A percentile compares a stretch with the other conserved stretches of the same genome.
Evolutionary conservation across 2,113 vertebrate species (phyloP).

Genomic region (Odocoileus virginianus): DNA sequence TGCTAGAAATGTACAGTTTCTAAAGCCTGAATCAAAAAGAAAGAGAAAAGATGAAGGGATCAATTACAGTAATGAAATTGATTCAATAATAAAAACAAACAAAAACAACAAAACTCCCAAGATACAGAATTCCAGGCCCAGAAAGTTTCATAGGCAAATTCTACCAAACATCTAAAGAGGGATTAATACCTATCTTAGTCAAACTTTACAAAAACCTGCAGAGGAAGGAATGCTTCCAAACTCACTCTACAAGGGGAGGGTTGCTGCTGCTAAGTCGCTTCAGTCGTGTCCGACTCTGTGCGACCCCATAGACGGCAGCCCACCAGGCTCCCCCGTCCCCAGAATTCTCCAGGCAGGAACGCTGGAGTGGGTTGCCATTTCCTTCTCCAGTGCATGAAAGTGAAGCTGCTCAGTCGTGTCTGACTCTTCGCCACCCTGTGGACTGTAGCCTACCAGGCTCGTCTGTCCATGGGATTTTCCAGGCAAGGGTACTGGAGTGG

Average conservation of each 20-base stretch:
- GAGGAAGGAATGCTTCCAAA: neutral
- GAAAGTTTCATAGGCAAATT: neutral
- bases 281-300: accelerated
- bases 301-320: accelerated
- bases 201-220: neutral
- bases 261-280: neutral
- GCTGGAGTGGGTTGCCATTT: neutral
- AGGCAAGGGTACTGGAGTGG: neutral
- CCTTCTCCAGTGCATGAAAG: neutral
- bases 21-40: neutral
- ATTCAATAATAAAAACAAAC: neutral
- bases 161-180: neutral
- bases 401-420: neutral
- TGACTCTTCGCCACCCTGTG: accelerated
- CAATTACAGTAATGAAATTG: neutral
- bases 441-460: neutral
- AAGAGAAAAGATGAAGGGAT: neutral
- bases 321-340: accelerated
- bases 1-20: neutral
- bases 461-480: neutral
- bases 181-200: neutral
- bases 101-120: neutral
- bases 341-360: neutral
- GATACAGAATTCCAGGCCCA: neutral
- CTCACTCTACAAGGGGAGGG: neutral